Evolutionary conservation across 2,888 invertebrate species (phyloP), one percentile per base, ranked within the genome.

Genomic region (Aproaerema taeniolella): DNA sequence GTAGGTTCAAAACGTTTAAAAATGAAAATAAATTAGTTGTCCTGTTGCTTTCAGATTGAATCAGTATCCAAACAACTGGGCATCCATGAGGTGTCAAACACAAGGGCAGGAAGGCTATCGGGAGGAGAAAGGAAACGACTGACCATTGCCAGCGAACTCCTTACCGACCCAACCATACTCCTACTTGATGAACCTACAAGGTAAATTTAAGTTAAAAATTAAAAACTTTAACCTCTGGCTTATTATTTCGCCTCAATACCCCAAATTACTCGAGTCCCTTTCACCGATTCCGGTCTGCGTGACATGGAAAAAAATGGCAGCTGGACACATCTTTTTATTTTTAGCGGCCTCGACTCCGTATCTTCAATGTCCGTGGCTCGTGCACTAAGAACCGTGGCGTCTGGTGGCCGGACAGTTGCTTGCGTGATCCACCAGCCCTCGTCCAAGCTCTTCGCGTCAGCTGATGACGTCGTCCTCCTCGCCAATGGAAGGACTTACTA

Each of bases 141-240:
- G 38, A 93, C 95, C 1, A 95, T 97, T 47, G 97, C 96, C 5
- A 88, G 96, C 47, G 97, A 98, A 82, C 88, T 98, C 51, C 91
- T 98, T 12, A 95, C 94, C 60, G 95, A 97, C 75, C 97, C 97
- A 1, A 92, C 94, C 1, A 90, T 97, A 11, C 92, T 97, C 91
- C 93, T 97, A 59, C 91, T 98, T 50, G 97, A 98, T 68, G 97
- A 98, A 76, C 97, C 97, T 2, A 97, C 97, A 4, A 96, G 95
- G 96, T 96, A 81, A 44, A 12, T 36, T 15, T n/a, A n/a, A n/a
- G n/a, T n/a, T n/a, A n/a, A n/a, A n/a, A n/a, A n/a, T n/a, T n/a
- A n/a, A n/a, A n/a, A 6, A n/a, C 10, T 29, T 20, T 8, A 20
- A n/a, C n/a, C n/a, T n/a, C n/a, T n/a, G n/a, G n/a, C n/a, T n/a